Conservation (phyloP, 2,113 vertebrate species). For the Erythrolamprus reginae region DNA sequence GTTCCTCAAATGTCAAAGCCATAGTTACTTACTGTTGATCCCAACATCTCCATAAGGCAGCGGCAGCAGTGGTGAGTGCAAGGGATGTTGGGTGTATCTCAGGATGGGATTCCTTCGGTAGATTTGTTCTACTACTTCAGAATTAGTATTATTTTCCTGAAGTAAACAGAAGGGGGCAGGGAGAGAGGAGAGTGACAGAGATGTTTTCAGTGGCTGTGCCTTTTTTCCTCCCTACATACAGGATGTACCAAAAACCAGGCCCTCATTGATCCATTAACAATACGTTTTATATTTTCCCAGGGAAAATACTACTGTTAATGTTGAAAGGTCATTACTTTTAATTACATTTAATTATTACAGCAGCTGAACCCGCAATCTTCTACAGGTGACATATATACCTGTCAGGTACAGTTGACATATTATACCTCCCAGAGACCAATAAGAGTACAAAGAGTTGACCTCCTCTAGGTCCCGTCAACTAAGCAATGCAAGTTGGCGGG, state of each 20-base stretch:
- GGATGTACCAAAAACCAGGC: not conserved
- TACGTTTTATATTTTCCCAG: not conserved
- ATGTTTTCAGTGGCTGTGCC: not conserved
- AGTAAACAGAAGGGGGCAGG: not conserved
- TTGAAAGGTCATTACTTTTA: not conserved
- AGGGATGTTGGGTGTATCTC: constrained; percentile 87
- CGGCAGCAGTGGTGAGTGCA: constrained; percentile 86
- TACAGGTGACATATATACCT: not conserved
- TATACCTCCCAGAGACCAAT: no score
- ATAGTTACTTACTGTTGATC: constrained; percentile 69
- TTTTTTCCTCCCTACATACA: not conserved
- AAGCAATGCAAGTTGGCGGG: no score
- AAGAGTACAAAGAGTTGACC: no score
- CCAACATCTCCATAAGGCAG: constrained; percentile 85
- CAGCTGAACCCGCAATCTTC: not conserved
- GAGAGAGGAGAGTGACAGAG: not conserved
- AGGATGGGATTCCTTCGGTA: constrained; percentile 89
- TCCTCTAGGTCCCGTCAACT: no score
- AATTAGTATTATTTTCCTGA: constrained; percentile 85
- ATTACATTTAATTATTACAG: not conserved
- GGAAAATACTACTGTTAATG: not conserved
- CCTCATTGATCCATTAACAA: not conserved
- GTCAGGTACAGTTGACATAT: no score
- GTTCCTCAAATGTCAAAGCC: not conserved
- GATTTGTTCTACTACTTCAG: constrained; percentile 86